Base-by-base conservation (phyloP, 2,888 invertebrate genomes). In the Chaitophorus viminalis region DNA sequence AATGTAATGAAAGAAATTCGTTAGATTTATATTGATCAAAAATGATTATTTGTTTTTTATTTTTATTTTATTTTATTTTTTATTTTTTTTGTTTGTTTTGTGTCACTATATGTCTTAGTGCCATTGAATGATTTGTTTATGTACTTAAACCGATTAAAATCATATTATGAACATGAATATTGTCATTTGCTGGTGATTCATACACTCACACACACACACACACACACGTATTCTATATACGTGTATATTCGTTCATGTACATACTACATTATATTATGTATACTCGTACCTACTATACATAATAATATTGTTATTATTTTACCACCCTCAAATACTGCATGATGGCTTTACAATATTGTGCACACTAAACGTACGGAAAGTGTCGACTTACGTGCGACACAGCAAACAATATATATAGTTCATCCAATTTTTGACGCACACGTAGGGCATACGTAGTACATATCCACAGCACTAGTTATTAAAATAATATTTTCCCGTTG, bases 1-100 rank as follows among this genome's bases (percentile, higher is more conserved):
- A 46, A 39, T 70, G 29, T 60, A 75, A 76, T 46, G 75, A 84
- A 76, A 76, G 39, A 46, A 72, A 46, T 76, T 76, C 84, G 65
- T 76, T 83, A 83, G 82, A 75, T 83, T 83, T 74, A 60, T 83
- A 60, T 74, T 82, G 36, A 82, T 74, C 74, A 18, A 83, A 83
- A 83, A 74, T 60, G 60, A 60, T 75, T 83, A 46, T 36, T 83
- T 60, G 54, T 74, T 74, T 74, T 74, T 81, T 60, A 46, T 39
- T 65, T 60, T 79, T 36, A n/a, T 52, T n/a, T n/a, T n/a, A n/a
- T n/a, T n/a, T n/a, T n/a, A n/a, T n/a, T n/a, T n/a, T n/a, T 33
- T 54, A 39, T 65, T 18, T 52, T 82, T 52, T 81, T 46, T 46
- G 17, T 82, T 70, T 82, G 36, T 82, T 74, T 60, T 52, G 31